Conservation (phyloP, 1,140 invertebrate genomes). For the Drosophila neocordata region DNA sequence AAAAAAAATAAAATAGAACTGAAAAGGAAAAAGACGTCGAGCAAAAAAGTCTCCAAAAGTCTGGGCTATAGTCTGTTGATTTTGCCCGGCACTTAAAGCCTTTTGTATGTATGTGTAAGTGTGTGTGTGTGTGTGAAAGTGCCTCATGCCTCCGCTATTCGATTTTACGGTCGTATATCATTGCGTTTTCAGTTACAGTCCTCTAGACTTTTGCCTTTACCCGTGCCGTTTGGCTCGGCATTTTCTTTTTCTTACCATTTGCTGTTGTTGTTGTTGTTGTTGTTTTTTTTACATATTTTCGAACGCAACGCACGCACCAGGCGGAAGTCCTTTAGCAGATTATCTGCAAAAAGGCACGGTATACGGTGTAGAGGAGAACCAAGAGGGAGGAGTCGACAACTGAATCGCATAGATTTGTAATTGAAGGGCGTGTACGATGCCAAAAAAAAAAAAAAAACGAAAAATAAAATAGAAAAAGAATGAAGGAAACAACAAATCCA, state of each 20-base stretch:
- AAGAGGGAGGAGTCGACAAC: slow-evolving; percentile 8
- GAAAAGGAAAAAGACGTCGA: slow-evolving; percentile 12
- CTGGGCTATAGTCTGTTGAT: slow-evolving; percentile 73
- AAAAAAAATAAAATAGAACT: not conserved
- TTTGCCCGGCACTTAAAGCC: slow-evolving; percentile 67
- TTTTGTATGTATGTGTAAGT: slow-evolving; percentile 38
- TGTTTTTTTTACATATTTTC: slow-evolving; percentile 38
- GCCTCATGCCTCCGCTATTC: slow-evolving; percentile 29
- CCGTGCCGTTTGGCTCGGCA: not conserved
- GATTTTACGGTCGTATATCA: slow-evolving; percentile 79
- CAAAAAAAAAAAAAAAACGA: slow-evolving; percentile 7
- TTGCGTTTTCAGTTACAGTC: slow-evolving; percentile 74
- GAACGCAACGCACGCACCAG: slow-evolving; percentile 65
- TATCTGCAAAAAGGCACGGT: slow-evolving; percentile 57
- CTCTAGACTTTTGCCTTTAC: slow-evolving; percentile 12
- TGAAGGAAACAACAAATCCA: not conserved
- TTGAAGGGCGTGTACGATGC: slow-evolving; percentile 77
- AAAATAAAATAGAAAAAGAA: slow-evolving; percentile 2
- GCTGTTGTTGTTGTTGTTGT: slow-evolving; percentile 13
- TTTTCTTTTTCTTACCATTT: slow-evolving; percentile 12
- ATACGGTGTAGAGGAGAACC: slow-evolving; percentile 15
- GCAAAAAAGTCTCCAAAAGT: slow-evolving; percentile 29
- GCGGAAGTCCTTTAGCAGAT: slow-evolving; percentile 82
- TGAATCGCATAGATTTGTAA: slow-evolving; percentile 74
- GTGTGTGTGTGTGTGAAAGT: slow-evolving; percentile 4